phyloP scores from a whole-genome alignment of 2,797 vertebrate species.

The Synanceia verrucosa region DNA sequence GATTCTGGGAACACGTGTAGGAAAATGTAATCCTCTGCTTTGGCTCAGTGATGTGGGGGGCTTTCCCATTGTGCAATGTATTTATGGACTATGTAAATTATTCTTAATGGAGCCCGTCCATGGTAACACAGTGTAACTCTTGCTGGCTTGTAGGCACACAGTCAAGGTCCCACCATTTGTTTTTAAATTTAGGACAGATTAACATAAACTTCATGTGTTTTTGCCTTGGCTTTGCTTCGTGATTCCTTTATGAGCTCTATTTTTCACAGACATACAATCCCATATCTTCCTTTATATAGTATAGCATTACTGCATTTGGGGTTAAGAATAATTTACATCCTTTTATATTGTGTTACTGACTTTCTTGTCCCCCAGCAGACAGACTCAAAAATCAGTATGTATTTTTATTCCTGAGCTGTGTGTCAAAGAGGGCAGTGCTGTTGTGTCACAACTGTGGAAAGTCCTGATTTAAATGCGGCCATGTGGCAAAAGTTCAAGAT shows the following conservation, averaged over 20 bases:
- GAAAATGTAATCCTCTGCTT: conserved; percentile 74
- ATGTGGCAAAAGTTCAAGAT: not conserved
- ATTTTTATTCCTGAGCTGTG: not conserved
- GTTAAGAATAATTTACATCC: not conserved
- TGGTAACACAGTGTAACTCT: conserved; percentile 20
- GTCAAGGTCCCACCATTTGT: conserved; percentile 8
- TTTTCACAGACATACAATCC: not conserved
- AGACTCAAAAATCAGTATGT: not conserved
- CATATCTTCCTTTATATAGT: not conserved
- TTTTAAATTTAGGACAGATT: conserved; percentile 10
- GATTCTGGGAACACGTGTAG: conserved; percentile 72
- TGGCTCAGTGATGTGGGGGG: conserved; percentile 55
- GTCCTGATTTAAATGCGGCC: not conserved
- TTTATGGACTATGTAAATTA: conserved; percentile 67
- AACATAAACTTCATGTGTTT: not conserved
- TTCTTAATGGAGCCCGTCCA: conserved; percentile 48
- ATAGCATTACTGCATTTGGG: not conserved
- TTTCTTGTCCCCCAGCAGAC: not conserved
- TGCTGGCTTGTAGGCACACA: conserved; percentile 3
- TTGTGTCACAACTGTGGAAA: not conserved
- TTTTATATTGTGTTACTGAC: not conserved
- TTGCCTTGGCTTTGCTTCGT: not conserved
- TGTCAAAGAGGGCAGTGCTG: not conserved
- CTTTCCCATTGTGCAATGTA: conserved; percentile 68
- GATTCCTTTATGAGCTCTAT: not conserved